These are phyloP conservation scores for Chelonus insularis DNA, from an alignment of 1,140 invertebrate genomes.

Conservation along the genomic window DNA sequence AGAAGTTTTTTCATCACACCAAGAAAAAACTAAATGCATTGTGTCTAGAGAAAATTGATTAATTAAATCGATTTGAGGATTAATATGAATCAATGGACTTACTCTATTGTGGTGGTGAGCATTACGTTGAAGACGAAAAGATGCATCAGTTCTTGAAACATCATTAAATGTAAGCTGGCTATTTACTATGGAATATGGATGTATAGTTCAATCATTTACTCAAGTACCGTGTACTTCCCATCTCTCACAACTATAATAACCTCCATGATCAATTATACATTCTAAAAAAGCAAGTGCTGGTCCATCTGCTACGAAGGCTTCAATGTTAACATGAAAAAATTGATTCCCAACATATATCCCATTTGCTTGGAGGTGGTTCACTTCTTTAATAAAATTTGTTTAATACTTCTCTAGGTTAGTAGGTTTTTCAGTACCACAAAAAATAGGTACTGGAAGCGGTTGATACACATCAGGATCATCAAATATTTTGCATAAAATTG, in stretches of 20 bases:
- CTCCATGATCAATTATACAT: conserved; percentile 21
- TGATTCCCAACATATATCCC: conserved; percentile 6
- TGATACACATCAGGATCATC: not conserved
- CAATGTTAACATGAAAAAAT: conserved; percentile 12
- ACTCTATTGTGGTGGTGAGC: conserved; percentile 22
- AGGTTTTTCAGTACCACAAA: conserved; percentile 16
- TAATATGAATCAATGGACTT: conserved; percentile 7
- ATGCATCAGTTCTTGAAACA: conserved; percentile 18
- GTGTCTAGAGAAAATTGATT: conserved; percentile 12
- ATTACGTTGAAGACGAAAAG: conserved; percentile 6
- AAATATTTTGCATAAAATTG: conserved; percentile 17
- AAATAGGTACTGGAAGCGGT: conserved; percentile 21
- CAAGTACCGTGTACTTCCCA: conserved; percentile 20
- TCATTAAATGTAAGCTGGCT: too few relatives aligned
- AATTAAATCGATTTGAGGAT: conserved; percentile 16
- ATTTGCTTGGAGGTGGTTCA: conserved; percentile 7
- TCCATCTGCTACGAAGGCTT: conserved; percentile 20
- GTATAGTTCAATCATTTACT: conserved; percentile 15
- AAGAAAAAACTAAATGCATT: conserved; percentile 20
- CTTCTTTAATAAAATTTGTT: conserved; percentile 18
- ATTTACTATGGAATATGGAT: not conserved
- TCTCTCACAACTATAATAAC: conserved; percentile 25
- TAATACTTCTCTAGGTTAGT: conserved; percentile 1
- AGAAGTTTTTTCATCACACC: conserved; percentile 24
- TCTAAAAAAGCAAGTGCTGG: conserved; percentile 21